Percentiles rank a stretch among this genome's conserved stretches.
phyloP scores from a whole-genome alignment of 2,797 vertebrate species.

The Meda fulgida region DNA sequence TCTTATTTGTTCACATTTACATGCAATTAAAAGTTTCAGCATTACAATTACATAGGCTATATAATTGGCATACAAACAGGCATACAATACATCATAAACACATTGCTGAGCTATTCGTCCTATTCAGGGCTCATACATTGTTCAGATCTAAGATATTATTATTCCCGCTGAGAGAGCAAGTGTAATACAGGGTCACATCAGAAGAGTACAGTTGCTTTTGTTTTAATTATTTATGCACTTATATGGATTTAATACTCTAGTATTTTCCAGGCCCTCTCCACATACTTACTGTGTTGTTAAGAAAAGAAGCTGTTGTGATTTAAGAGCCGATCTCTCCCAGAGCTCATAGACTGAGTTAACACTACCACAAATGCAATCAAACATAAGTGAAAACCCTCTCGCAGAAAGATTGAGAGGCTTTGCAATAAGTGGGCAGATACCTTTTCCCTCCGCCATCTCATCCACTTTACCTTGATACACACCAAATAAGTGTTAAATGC shows the following conservation, averaged over 20 bases:
- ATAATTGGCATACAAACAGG: too few species aligned
- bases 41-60: background rate
- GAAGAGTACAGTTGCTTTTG: slow-evolving; percentile 34
- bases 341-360: slow-evolving; percentile 20
- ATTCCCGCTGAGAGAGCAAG: slow-evolving; percentile 25
- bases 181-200: slow-evolving; percentile 34
- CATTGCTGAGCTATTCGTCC: slow-evolving; percentile 7
- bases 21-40: slow-evolving; percentile 3
- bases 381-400: slow-evolving; percentile 19
- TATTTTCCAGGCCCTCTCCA: slow-evolving; percentile 35
- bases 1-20: background rate
- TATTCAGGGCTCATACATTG: background rate
- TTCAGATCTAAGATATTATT: slow-evolving; percentile 38
- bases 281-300: slow-evolving; percentile 19
- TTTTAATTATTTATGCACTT: slow-evolving; percentile 7
- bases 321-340: slow-evolving; percentile 1
- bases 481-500: slow-evolving; percentile 26
- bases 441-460: slow-evolving; percentile 25
- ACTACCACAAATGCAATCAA: slow-evolving; percentile 31
- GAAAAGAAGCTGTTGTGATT: slow-evolving; percentile 15
- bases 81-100: background rate
- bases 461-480: slow-evolving; percentile 29
- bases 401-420: slow-evolving; percentile 18
- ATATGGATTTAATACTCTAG: slow-evolving; percentile 36
- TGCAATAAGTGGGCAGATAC: slow-evolving; percentile 4